A percentile compares a stretch with the other conserved stretches of the same genome.
Evolutionary conservation across 1,140 invertebrate species (phyloP).

Genomic region (Trachymyrmex septentrionalis): DNA sequence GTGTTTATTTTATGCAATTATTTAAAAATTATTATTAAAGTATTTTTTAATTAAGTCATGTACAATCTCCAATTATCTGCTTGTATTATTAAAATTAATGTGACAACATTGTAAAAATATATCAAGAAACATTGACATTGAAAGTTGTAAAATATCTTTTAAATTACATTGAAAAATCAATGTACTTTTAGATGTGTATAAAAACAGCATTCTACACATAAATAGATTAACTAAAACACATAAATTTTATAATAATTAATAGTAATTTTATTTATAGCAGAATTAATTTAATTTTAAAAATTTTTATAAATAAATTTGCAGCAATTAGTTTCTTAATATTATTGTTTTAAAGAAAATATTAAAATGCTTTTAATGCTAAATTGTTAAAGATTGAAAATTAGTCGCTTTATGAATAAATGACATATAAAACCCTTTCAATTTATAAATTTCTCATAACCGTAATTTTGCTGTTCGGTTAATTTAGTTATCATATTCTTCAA

Average conservation of each 20-base stretch:
- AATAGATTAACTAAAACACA: slow-evolving; percentile 9
- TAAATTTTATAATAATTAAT: slow-evolving; percentile 5
- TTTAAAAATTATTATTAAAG: slow-evolving; percentile 19
- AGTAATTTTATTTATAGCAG: slow-evolving; percentile 9
- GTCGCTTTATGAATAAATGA: neutral
- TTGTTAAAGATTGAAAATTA: slow-evolving; percentile 13
- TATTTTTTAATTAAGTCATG: neutral
- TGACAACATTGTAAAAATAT: slow-evolving; percentile 9
- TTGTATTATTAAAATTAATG: neutral
- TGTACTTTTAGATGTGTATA: neutral
- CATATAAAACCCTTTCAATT: neutral
- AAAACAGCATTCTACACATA: slow-evolving; percentile 1
- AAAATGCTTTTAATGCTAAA: neutral
- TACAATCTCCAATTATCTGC: neutral
- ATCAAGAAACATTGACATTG: neutral
- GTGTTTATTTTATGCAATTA: slow-evolving; percentile 20
- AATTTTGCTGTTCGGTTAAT: neutral
- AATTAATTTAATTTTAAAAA: neutral
- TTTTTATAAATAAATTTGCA: slow-evolving; percentile 23
- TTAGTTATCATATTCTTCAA: neutral
- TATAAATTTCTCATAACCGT: neutral
- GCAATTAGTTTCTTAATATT: neutral
- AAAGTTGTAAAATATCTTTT: neutral
- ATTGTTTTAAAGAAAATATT: neutral
- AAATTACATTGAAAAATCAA: neutral